Evolutionary conservation across 2,113 vertebrate species (phyloP).

Genomic region (Turnix velox): DNA sequence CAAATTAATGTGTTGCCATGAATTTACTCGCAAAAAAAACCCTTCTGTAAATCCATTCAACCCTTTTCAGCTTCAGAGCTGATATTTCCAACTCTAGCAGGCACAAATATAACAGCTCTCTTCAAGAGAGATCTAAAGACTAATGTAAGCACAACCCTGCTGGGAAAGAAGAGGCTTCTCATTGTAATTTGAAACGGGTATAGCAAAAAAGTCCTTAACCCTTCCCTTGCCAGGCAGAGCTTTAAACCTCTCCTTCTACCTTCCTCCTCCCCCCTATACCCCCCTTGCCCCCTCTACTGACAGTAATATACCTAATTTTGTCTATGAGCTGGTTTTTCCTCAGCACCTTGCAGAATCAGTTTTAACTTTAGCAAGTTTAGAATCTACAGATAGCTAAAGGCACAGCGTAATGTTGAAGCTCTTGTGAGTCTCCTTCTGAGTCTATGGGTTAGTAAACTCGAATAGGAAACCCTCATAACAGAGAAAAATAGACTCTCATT

Average conservation of each 20-base stretch:
- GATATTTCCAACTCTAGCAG: slow-evolving; percentile 88
- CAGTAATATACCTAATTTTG: slow-evolving; percentile 8
- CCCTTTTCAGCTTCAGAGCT: slow-evolving; percentile 75
- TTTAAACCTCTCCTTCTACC: slow-evolving; percentile 20
- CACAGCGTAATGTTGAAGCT: background rate
- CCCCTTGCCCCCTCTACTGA: too few species aligned
- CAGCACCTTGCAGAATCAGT: background rate
- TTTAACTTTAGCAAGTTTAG: background rate
- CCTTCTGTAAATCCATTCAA: slow-evolving; percentile 76
- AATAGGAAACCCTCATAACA: slow-evolving; percentile 5
- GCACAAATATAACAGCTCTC: slow-evolving; percentile 85
- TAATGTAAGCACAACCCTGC: slow-evolving; percentile 89
- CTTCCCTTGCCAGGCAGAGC: slow-evolving; percentile 72
- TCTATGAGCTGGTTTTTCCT: background rate
- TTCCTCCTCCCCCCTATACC: background rate
- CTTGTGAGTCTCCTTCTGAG: background rate
- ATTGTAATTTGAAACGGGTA: slow-evolving; percentile 96
- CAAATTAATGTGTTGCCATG: slow-evolving; percentile 74
- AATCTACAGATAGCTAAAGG: background rate
- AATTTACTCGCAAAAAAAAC: slow-evolving; percentile 70
- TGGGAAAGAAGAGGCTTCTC: slow-evolving; percentile 97
- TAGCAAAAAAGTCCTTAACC: slow-evolving; percentile 81
- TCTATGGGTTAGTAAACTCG: background rate
- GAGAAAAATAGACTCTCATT: background rate
- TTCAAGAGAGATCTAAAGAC: slow-evolving; percentile 87